phyloP scores from a whole-genome alignment of 2,797 vertebrate genomes.

The Philypnodon macrostomus region DNA sequence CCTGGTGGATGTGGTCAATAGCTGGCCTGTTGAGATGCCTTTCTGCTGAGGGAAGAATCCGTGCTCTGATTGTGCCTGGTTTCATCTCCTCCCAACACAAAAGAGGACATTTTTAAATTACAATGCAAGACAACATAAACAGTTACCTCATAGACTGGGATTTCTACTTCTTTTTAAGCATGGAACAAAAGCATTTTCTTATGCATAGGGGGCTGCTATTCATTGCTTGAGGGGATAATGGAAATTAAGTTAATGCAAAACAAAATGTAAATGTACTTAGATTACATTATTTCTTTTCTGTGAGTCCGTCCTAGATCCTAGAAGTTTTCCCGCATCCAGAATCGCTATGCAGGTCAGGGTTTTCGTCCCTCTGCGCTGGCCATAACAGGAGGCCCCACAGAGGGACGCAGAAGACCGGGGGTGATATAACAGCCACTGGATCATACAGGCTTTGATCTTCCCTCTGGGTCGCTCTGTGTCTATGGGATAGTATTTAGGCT shows the following conservation, averaged over 20 bases:
- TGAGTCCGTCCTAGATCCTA: conserved; percentile 14
- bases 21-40: conserved; percentile 67
- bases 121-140: conserved; percentile 28
- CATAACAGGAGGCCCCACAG: conserved; percentile 48
- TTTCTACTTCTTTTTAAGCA: background rate
- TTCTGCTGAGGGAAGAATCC: conserved; percentile 61
- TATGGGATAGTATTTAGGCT: conserved; percentile 51
- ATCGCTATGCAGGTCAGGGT: conserved; percentile 24
- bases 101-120: conserved; percentile 28
- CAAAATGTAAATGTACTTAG: conserved; percentile 48
- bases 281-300: conserved; percentile 8
- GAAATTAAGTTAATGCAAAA: conserved; percentile 57
- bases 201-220: conserved; percentile 41
- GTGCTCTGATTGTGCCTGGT: conserved; percentile 28
- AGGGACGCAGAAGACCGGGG: conserved; percentile 38
- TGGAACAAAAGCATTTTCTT: background rate
- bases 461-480: conserved; percentile 50
- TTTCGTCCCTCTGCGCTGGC: conserved; percentile 25
- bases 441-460: conserved; percentile 66
- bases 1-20: conserved; percentile 66
- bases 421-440: conserved; percentile 63
- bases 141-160: conserved; percentile 13
- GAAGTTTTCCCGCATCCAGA: conserved; percentile 15
- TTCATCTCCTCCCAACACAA: conserved; percentile 21
- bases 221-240: conserved; percentile 50